Percentiles rank a stretch among this genome's conserved stretches.
Evolutionary conservation across 2,797 vertebrate genomes (phyloP).

Genomic region (Pseudochirops cupreus): DNA sequence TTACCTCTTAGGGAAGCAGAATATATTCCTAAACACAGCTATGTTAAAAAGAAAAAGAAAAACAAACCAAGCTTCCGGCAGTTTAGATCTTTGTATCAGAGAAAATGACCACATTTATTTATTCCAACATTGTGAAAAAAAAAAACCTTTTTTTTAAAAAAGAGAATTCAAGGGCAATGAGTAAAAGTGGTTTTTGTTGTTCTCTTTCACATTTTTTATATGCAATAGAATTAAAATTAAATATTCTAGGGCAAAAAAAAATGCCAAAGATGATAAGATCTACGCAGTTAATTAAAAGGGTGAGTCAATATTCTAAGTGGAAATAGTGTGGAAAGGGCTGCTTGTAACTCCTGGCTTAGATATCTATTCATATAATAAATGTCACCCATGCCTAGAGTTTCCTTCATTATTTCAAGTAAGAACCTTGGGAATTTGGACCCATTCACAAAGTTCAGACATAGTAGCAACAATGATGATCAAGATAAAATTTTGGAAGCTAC

Average conservation of each 20-base stretch:
- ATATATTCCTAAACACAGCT: neutral
- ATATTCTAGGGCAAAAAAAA: constrained; percentile 80
- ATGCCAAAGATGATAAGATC: constrained; percentile 81
- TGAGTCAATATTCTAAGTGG: constrained; percentile 82
- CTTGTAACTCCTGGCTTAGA: constrained; percentile 67
- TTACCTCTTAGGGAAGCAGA: neutral
- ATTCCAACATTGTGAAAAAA: neutral
- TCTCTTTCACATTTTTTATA: constrained; percentile 57
- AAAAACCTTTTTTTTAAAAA: constrained; percentile 52
- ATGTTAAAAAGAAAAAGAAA: neutral
- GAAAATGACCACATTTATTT: neutral
- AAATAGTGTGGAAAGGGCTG: constrained; percentile 73
- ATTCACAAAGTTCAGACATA: neutral
- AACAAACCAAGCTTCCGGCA: neutral
- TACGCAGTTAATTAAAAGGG: constrained; percentile 75
- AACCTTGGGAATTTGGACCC: constrained; percentile 22
- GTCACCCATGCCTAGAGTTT: constrained; percentile 54
- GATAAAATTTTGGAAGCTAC: neutral
- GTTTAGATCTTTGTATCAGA: neutral
- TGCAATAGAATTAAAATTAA: constrained; percentile 81
- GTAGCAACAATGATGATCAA: neutral
- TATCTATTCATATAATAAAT: constrained; percentile 65
- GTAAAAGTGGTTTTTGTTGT: constrained; percentile 48
- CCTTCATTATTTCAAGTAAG: constrained; percentile 52
- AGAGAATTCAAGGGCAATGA: constrained; percentile 69